A percentile compares a stretch with the other conserved stretches of the same genome.
Evolutionary conservation across 1,140 invertebrate species (phyloP).

Genomic region (Achroia grisella): DNA sequence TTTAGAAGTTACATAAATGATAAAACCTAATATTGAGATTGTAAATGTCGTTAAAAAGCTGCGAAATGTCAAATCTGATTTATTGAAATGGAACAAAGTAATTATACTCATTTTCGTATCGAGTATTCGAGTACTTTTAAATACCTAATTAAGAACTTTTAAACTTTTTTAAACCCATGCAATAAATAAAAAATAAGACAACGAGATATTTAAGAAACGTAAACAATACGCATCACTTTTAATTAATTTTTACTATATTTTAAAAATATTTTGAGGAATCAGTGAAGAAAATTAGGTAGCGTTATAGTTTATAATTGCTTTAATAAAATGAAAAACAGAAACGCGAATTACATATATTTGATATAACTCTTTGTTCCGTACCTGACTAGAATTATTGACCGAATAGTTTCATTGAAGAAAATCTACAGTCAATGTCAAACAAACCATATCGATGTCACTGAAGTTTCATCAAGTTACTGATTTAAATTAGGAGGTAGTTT

Average conservation of each 20-base stretch:
- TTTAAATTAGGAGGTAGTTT: constrained; percentile 71
- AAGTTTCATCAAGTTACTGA: constrained; percentile 45
- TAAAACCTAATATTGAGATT: constrained; percentile 69
- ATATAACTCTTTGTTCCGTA: constrained; percentile 54
- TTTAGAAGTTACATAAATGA: constrained; percentile 51
- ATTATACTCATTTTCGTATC: too few relatives aligned
- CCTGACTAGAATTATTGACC: constrained; percentile 64
- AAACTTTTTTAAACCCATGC: too few relatives aligned
- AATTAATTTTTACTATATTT: too few relatives aligned
- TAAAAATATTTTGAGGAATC: too few relatives aligned
- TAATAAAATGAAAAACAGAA: not conserved
- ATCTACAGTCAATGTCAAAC: constrained; percentile 37
- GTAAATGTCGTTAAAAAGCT: constrained; percentile 64
- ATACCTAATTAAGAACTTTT: too few relatives aligned
- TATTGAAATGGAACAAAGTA: constrained; percentile 33
- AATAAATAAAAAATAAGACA: too few relatives aligned
- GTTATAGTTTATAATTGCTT: not conserved
- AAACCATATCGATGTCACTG: constrained; percentile 33
- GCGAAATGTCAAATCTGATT: constrained; percentile 56
- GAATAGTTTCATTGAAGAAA: constrained; percentile 21
- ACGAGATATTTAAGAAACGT: too few relatives aligned
- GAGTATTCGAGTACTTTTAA: too few relatives aligned
- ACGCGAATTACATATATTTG: constrained; percentile 15
- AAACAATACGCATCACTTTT: too few relatives aligned
- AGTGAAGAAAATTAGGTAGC: not conserved